Conservation (phyloP, 1,140 invertebrate genomes). For the Drepana arcuata region DNA sequence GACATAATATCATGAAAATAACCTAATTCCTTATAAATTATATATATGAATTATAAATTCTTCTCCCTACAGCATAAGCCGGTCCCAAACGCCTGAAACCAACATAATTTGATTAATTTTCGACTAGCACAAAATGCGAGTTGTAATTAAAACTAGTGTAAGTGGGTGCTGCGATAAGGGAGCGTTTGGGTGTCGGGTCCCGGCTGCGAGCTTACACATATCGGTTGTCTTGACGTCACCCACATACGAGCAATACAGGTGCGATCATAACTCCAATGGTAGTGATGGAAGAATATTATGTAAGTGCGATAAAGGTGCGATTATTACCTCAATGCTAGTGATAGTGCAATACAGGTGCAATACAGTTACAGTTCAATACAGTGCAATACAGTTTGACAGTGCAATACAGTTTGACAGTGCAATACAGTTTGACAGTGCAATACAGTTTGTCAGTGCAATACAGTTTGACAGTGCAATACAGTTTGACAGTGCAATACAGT, state of each 20-base stretch:
- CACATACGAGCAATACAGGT: conserved; percentile 10
- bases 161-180: conserved; percentile 63
- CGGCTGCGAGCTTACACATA: conserved; percentile 24
- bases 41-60: too few species aligned
- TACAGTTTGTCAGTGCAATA: too few species aligned
- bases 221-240: conserved; percentile 27
- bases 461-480: too few species aligned
- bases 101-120: conserved; percentile 67
- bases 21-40: conserved; percentile 26
- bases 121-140: conserved; percentile 56
- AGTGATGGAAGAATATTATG: too few species aligned
- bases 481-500: too few species aligned
- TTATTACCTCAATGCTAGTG: neutral
- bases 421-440: too few species aligned
- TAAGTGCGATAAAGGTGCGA: too few species aligned
- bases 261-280: conserved; percentile 3
- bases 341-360: neutral
- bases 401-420: too few species aligned
- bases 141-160: conserved; percentile 69
- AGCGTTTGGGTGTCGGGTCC: conserved; percentile 39
- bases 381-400: too few species aligned
- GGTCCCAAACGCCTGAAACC: conserved; percentile 28
- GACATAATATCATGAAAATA: neutral
- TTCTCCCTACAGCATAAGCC: too few species aligned
- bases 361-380: too few species aligned